Base-by-base conservation (phyloP, 2,888 invertebrate genomes). In the Heliconius cydno region DNA sequence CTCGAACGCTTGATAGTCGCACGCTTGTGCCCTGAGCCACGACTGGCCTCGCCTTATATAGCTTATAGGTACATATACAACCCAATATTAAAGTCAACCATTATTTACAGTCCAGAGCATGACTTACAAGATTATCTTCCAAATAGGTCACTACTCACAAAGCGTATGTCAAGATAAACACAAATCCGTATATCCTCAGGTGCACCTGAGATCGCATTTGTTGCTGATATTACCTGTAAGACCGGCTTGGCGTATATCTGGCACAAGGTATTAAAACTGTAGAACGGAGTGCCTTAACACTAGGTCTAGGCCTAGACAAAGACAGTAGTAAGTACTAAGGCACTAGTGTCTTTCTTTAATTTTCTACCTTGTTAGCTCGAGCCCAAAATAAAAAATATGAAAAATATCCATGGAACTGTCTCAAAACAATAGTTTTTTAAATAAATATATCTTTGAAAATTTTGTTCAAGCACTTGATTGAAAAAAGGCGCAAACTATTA, bases 201-300 rank as follows among this genome's bases (percentile, higher is more conserved):
- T 60, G 75, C 75, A 75, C 65, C 75, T 75, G 75, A 6, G 63
- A 73, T 66, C 15, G 65, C 78, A 78, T 73, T 78, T 78, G 57
- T 52, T n/a, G n/a, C 57, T 60, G 60, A 73, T 65, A 30, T 73
- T 52, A 28, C 19, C 19, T 10, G 28, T 71, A n/a, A 28, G 28
- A 52, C 7, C 0, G 52, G 22, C 22, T 52, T 52, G 52, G 19
- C 22, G 7, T 52, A 52, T 19, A 52, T 52, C 52, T 52, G 6
- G 52, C 52, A 52, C 52, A 3, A 60, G n/a, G 12, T n/a, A 60
- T n/a, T 22, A n/a, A n/a, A 60, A 6, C 0, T 22, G 19, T 52
- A 22, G n/a, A 60, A n/a, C 12, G n/a, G 60, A 60, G n/a, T 60
- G 60, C 22, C n/a, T n/a, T 60, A 60, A 60, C n/a, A 60, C n/a